Evolutionary conservation across 2,113 vertebrate genomes (phyloP), one percentile per base, ranked within the genome.

Genomic region (Gobio gobio): DNA sequence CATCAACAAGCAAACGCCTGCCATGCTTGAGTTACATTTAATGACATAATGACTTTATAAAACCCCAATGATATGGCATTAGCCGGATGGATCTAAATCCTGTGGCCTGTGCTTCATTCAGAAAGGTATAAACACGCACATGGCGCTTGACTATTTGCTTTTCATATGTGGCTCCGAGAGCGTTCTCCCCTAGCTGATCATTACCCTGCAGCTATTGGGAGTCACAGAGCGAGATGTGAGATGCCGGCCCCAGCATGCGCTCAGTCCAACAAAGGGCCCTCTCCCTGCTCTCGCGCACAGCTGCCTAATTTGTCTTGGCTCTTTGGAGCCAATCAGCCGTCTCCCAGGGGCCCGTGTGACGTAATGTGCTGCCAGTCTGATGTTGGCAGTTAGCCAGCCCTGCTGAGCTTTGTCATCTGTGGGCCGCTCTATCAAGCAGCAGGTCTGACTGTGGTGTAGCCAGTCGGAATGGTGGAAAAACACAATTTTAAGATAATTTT

Each of bases 251-350:
- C 78, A 61, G 85, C 56, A 13, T 85, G 85, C 10, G 78, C 78
- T 78, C 43, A 54, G 70, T 79, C 86, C 86, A 90, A 90, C 86
- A 92, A 90, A 90, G 86, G 82, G 90, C 83, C 83, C 89, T 93
- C 90, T 88, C 91, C 36, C 89, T 90, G 87, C 90, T 88, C 84
- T 87, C 79, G 90, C 92, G 91, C 92, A 91, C 92, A 89, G 90
- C 92, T 91, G 89, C 93, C 93, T 92, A 94, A 94, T 94, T 95
- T 94, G 91, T 93, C 91, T 94, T 91, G 89, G 88, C 91, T 89
- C 86, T 91, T 91, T 93, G 86, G 90, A 92, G 92, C 92, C 92
- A 88, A 84, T 92, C 79, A 87, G 85, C 63, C 58, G 51, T 90
- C 86, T 92, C 90, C 90, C 88, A 84, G 82, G 64, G 89, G 90